Evolutionary conservation across 1,140 invertebrate genomes (phyloP).

Genomic region (Muscidifurax raptorellus): DNA sequence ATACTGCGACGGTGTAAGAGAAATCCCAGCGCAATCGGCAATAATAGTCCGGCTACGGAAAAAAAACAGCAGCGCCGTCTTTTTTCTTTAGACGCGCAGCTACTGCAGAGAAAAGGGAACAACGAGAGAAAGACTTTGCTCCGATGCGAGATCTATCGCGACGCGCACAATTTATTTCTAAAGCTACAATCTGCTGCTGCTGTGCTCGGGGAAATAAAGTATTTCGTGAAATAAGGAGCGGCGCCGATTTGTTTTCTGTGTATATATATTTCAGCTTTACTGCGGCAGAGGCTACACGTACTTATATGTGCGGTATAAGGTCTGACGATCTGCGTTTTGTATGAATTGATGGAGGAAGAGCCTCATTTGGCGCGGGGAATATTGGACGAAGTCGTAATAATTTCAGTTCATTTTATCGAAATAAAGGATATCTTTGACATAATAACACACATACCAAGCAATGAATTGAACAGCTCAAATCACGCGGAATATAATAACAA

Average conservation of each 20-base stretch:
- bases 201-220: conserved; percentile 64
- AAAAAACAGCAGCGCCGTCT: not conserved
- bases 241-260: conserved; percentile 15
- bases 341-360: not conserved
- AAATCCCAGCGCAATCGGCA: not conserved
- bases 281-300: not conserved
- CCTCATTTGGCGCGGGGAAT: too few relatives aligned
- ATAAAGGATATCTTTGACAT: too few relatives aligned
- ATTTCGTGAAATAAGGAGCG: conserved; percentile 56
- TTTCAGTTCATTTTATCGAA: too few relatives aligned
- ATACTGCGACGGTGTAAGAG: not conserved
- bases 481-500: too few relatives aligned
- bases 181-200: conserved; percentile 71
- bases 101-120: not conserved
- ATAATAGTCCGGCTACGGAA: not conserved
- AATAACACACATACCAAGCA: too few relatives aligned
- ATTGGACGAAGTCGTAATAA: too few relatives aligned
- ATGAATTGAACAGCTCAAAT: too few relatives aligned
- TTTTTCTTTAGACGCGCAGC: not conserved
- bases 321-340: not conserved
- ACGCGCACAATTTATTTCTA: conserved; percentile 70
- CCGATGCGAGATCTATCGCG: conserved; percentile 18
- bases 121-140: not conserved
- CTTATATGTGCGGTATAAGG: too few relatives aligned
- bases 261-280: too few relatives aligned